These are phyloP conservation scores for Sarcophaga variegata DNA, from an alignment of 2,888 invertebrate species.

Conservation along the genomic window DNA sequence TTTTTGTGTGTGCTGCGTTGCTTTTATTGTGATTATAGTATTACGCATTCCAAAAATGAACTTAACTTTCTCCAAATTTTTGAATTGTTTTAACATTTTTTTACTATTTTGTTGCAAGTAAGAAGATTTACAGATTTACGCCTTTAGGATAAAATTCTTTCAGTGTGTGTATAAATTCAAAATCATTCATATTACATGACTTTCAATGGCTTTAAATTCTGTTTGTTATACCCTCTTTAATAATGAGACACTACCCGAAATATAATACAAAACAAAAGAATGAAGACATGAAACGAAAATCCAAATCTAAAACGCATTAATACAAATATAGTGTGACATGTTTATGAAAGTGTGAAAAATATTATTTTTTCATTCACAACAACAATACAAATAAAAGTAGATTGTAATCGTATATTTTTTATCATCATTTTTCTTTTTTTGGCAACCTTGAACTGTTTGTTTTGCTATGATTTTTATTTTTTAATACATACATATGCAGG, in stretches of 20 bases:
- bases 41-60: no score
- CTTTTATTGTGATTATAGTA: no score
- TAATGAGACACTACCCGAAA: background rate
- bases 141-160: background rate
- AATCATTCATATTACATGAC: constrained; percentile 46
- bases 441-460: constrained; percentile 32
- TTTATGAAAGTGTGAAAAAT: constrained; percentile 22
- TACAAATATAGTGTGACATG: constrained; percentile 21
- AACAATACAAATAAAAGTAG: constrained; percentile 7
- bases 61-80: no score
- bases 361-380: background rate
- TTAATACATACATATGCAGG: background rate
- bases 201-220: constrained; percentile 34
- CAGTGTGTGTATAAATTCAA: constrained; percentile 23
- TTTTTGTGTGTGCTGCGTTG: no score
- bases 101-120: no score
- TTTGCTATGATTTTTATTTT: background rate
- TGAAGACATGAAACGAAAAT: background rate
- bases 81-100: no score
- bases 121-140: background rate
- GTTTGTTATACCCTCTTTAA: background rate
- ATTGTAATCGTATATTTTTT: background rate
- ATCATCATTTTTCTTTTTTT: background rate
- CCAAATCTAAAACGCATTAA: constrained; percentile 40
- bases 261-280: background rate